phyloP scores from a whole-genome alignment of 35 echinoderm and acorn worm genomes.

The Holothuria glaberrima region DNA sequence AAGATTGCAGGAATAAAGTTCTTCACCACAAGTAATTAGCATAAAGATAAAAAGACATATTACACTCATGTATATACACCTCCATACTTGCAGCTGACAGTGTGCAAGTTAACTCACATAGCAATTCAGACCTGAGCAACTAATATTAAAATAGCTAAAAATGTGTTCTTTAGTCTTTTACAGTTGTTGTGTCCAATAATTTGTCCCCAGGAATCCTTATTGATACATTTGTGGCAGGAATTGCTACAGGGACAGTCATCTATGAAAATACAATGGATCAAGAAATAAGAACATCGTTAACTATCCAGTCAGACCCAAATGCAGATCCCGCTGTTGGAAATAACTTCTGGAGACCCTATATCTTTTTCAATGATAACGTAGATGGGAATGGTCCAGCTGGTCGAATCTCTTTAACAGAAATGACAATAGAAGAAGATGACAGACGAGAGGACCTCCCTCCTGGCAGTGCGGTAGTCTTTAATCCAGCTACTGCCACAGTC shows the following conservation, averaged over 20 bases:
- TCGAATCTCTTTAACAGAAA: background rate
- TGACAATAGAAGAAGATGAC: background rate
- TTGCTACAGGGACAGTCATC: background rate
- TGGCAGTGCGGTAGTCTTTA: background rate
- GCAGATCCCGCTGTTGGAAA: background rate
- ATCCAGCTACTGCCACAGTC: background rate
- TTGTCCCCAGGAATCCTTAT: constrained; percentile 8
- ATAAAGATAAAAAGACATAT: too few relatives aligned
- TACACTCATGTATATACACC: too few relatives aligned
- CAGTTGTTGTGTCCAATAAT: background rate
- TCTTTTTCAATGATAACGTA: constrained; percentile 27
- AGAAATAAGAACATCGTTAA: background rate
- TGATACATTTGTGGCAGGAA: background rate
- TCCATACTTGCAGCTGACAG: too few relatives aligned
- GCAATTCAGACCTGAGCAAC: too few relatives aligned
- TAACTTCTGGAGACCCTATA: constrained; percentile 39
- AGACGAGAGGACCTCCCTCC: background rate
- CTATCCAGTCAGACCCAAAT: background rate
- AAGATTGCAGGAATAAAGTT: too few relatives aligned
- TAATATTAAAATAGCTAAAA: background rate
- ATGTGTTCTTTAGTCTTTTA: background rate
- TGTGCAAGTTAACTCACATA: too few relatives aligned
- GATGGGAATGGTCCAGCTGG: constrained; percentile 27
- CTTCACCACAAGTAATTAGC: too few relatives aligned
- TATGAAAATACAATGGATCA: background rate